Evolutionary conservation across 2,888 invertebrate species (phyloP).

Genomic region (Synergus japonicus): DNA sequence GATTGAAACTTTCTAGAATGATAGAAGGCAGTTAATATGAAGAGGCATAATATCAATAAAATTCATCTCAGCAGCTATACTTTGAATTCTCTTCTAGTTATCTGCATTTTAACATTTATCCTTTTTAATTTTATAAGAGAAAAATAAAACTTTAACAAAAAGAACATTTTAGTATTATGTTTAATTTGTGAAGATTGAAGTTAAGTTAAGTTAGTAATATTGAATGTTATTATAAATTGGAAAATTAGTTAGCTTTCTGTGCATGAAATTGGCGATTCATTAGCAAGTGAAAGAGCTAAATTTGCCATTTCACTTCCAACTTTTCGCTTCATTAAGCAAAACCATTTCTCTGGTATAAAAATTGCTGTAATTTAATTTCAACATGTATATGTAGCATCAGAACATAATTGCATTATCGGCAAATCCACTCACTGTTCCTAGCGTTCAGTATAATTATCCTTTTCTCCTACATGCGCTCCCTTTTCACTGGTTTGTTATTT

Average conservation of each 20-base stretch:
- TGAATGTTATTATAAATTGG: background rate
- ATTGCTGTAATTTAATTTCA: background rate
- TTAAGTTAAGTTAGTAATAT: background rate
- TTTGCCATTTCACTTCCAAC: background rate
- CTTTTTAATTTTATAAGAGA: background rate
- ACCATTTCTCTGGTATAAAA: constrained; percentile 13
- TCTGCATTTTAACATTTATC: background rate
- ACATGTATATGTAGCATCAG: background rate
- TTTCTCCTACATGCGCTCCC: background rate
- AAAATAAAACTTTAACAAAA: background rate
- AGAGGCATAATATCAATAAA: constrained; percentile 15
- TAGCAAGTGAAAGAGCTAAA: background rate
- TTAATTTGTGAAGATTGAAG: background rate
- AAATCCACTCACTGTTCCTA: background rate
- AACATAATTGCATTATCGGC: constrained; percentile 20
- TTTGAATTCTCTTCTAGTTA: background rate
- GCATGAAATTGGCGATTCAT: background rate
- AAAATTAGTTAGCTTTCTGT: background rate
- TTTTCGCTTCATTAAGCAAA: constrained; percentile 16
- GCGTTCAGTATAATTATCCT: constrained; percentile 15
- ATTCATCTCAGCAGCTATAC: background rate
- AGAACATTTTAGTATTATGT: background rate
- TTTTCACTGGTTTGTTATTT: background rate
- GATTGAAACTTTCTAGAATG: background rate
- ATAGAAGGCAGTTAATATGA: constrained; percentile 4